Conservation (phyloP, 2,888 invertebrate species). For the Ectemnius cavifrons region DNA sequence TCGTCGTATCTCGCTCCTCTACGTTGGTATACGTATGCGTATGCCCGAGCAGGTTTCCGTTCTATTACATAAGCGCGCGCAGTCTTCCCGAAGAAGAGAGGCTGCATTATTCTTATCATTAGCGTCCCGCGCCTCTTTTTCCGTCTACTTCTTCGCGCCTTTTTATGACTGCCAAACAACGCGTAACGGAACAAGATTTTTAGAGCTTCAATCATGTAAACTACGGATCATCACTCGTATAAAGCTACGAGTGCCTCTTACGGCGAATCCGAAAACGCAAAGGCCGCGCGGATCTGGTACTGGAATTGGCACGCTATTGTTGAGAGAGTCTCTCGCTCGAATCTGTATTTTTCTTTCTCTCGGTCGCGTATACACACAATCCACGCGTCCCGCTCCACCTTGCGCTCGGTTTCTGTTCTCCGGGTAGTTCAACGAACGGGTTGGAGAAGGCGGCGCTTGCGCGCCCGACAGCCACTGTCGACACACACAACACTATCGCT, state of each 20-base stretch:
- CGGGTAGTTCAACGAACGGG: constrained; percentile 75
- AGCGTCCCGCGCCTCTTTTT: constrained; percentile 22
- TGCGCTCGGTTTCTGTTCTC: constrained; percentile 33
- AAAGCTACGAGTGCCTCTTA: background rate
- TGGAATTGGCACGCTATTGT: background rate
- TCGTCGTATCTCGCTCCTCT: background rate
- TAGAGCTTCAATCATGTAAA: too few relatives aligned
- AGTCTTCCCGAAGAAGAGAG: constrained; percentile 18
- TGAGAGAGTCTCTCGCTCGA: background rate
- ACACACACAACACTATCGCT: background rate
- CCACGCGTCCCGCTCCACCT: constrained; percentile 5
- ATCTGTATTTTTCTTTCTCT: constrained; percentile 44
- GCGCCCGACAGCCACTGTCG: constrained; percentile 41
- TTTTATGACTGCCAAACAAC: too few relatives aligned
- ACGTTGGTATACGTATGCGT: constrained; percentile 23
- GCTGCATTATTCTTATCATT: constrained; percentile 41
- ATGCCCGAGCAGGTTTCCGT: constrained; percentile 47
- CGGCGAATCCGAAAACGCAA: background rate
- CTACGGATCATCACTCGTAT: background rate
- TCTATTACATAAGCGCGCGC: constrained; percentile 35
- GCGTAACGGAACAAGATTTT: too few relatives aligned
- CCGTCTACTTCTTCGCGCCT: background rate
- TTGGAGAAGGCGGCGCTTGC: constrained; percentile 70
- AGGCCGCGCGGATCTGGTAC: background rate
- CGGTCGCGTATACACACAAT: constrained; percentile 30